Evolutionary conservation across 2,113 vertebrate genomes (phyloP), one percentile per base, ranked within the genome.

Genomic region (Mobula hypostoma): DNA sequence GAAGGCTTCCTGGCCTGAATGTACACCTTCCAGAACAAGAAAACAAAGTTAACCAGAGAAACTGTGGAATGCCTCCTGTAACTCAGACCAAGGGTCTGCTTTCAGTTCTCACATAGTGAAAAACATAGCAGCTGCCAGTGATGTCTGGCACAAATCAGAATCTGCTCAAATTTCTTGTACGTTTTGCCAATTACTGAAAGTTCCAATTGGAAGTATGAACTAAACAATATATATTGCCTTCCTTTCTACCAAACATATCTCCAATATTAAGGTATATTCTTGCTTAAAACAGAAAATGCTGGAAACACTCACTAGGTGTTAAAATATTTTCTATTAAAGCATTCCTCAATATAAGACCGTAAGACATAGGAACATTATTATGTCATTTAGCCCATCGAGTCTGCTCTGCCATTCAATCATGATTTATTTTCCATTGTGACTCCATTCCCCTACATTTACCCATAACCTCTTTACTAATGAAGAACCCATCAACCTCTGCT

Each of bases 1-100:
- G 97, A 97, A 40, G 98, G 98, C 94, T 98, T 98, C 88, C 98
- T 97, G 40, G 97, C 98, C 96, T 99, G 98, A 94, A 99, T 96
- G 79, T 99, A 99, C 85, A 99, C 97, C 99, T 99, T 95, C 61
- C 94, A 94, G 95, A 94, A 94, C 94, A 70, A 72, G 2, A 90
- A n/a, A 1, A 72, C 40, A 48, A 14, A 74, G 21, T 93, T 5
- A 93, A 7, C 19, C 9, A 5, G 0, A 14, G 91, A 74, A 74
- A 56, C 5, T 14, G 32, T 0, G 3, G 12, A 19, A 32, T 68
- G 29, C 15, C 58, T 66, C 58, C 58, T 88, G 58, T 88, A 61
- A n/a, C 61, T 88, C 58, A 29, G 58, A 85, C 24, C 19, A 76
- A 76, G 3, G 0, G 0, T 27, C 72, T 29, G 82, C 56, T 85